Conservation (phyloP, 2,113 vertebrate species). For the Lepus americanus region DNA sequence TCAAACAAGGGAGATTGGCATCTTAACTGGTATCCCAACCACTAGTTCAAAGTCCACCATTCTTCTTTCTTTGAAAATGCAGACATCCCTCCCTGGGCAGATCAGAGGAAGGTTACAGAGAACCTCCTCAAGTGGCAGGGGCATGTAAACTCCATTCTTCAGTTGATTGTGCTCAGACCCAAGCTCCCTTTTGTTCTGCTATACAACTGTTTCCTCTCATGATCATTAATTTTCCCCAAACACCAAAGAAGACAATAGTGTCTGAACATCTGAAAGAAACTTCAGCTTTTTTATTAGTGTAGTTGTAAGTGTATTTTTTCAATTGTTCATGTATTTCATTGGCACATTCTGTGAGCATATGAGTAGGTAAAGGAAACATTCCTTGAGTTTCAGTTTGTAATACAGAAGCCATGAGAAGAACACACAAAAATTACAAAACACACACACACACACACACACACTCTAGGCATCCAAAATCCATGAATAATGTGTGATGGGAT, state of each 20-base stretch:
- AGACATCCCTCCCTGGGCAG: not conserved
- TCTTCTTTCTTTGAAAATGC: conserved; percentile 33
- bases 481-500: not conserved
- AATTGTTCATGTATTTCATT: conserved; percentile 7
- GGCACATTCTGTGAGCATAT: not conserved
- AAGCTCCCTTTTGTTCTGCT: not conserved
- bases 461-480: not conserved
- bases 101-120: not conserved
- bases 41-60: too few relatives aligned
- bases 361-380: not conserved
- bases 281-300: not conserved
- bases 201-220: not conserved
- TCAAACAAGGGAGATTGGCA: too few relatives aligned
- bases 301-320: conserved; percentile 23
- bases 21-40: too few relatives aligned
- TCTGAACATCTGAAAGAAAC: not conserved
- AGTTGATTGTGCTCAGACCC: not conserved
- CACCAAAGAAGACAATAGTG: not conserved
- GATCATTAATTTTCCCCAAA: not conserved
- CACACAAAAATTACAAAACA: not conserved
- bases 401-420: not conserved
- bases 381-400: not conserved
- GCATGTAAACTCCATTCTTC: not conserved
- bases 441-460: not conserved
- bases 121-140: not conserved